Conservation (phyloP, 2,888 invertebrate species). For the Drosophila trichaetosa region DNA sequence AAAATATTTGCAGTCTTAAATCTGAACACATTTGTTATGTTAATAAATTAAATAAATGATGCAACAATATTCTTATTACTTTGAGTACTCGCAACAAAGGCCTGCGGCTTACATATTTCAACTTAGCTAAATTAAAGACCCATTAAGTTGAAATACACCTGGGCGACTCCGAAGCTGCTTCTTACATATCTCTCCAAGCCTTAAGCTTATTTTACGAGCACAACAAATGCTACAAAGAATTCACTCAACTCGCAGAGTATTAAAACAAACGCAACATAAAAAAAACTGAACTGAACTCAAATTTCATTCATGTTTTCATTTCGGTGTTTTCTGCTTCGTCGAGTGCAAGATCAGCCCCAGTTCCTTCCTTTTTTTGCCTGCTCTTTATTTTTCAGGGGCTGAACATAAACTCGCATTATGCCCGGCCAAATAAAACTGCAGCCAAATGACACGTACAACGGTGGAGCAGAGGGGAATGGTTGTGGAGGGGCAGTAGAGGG, state of each 20-base stretch:
- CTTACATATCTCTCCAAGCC: background rate
- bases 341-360: constrained; percentile 72
- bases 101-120: background rate
- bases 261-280: background rate
- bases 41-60: background rate
- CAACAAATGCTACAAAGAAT: background rate
- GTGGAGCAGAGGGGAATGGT: background rate
- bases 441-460: constrained; percentile 76
- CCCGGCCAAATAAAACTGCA: constrained; percentile 72
- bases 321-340: constrained; percentile 64
- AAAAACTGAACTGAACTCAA: constrained; percentile 4
- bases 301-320: constrained; percentile 47
- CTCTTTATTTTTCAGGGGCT: constrained; percentile 23
- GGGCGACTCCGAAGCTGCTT: background rate
- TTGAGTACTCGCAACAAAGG: background rate
- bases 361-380: background rate
- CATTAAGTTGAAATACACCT: background rate
- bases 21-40: fast-evolving
- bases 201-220: background rate
- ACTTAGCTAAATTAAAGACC: background rate
- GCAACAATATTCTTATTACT: background rate
- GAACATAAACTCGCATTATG: constrained; percentile 75
- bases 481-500: background rate
- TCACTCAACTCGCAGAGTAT: constrained; percentile 17
- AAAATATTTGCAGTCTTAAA: background rate